Evolutionary conservation across 2,797 vertebrate species (phyloP), one percentile per base, ranked within the genome.

Genomic region (Anabas testudineus): DNA sequence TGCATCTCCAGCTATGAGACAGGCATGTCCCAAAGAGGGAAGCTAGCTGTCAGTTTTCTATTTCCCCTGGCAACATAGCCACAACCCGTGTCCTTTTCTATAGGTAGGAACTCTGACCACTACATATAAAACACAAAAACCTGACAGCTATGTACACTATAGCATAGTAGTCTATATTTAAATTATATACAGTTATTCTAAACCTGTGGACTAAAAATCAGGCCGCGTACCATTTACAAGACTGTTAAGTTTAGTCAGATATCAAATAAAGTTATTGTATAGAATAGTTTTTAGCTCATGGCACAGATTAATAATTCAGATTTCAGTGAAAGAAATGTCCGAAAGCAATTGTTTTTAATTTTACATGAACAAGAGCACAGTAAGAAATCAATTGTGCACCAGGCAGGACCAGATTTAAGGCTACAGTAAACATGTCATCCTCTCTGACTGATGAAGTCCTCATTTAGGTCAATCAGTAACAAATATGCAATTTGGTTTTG

Each of bases 41-140:
- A 22, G 19, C 2, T 0, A 46, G 49, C 74, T 77, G 70, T 78
- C 72, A 81, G 30, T n/a, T 58, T 5, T 15, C 7, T 10, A 7
- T 64, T 49, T 34, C 42, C 52, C 10, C 15, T 10, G 42, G 49
- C 51, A 32, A 5, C 52, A 32, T 43, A 68, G 18, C 59, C 55
- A 41, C 42, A 39, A 28, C 3, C 13, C 2, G 1, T 18, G 1
- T 28, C 48, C 12, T 18, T 30, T 15, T 43, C 60, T 60, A 67
- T 51, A 64, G 66, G 68, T 64, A 7, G 45, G 63, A 58, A 24
- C 68, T 47, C 57, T 43, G 36, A 46, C 48, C n/a, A 5, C 22
- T 22, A 46, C n/a, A 52, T 15, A 22, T 41, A 16, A 39, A 47
- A 52, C 51, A 15, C 19, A 3, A 39, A 36, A 37, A 2, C 2